Base-by-base conservation (phyloP, 2,888 invertebrate genomes). In the Thumatha senex region DNA sequence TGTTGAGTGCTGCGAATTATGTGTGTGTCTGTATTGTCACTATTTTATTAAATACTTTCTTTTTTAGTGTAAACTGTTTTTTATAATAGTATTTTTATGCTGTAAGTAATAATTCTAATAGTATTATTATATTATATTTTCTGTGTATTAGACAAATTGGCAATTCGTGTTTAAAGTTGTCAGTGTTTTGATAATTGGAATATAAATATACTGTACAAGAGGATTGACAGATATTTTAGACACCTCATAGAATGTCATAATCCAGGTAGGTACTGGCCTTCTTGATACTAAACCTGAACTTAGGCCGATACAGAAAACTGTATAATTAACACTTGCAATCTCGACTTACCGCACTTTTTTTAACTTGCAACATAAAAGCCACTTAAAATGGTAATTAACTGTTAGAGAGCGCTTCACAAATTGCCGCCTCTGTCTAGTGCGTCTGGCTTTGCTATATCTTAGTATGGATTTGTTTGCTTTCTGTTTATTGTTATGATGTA, bases 371-470 rank as follows among this genome's bases (percentile, higher is more conserved):
- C 44, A 53, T 69, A 63, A 67, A 69, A 58, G 54, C 58, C 57
- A 61, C 61, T 67, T 66, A 40, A 49, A 46, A 55, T 61, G 55
- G 50, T 70, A 70, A 70, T 70, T 63, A 70, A 54, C 67, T 54
- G 55, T 47, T 56, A 49, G 56, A 55, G 56, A 41, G 35, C 31
- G 35, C 31, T 52, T 51, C 50, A 43, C 45, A 61, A 67, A 67
- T 61, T 67, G 56, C 56, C 50, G 59, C 54, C 63, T 54, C 54
- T 46, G 61, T 63, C 52, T 53, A 69, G 67, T 53, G 54, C 51
- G 70, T 66, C 70, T 67, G 54, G 70, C 46, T 57, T 56, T 54
- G 47, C 40, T 36, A 57, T 46, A 50, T 41, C 46, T 46, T 52
- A 30, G 15, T 29, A 44, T 48, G 48, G 42, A 53, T 64, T 53